Evolutionary conservation across 2,113 vertebrate species (phyloP), one percentile per base, ranked within the genome.

Genomic region (Platanista minor): DNA sequence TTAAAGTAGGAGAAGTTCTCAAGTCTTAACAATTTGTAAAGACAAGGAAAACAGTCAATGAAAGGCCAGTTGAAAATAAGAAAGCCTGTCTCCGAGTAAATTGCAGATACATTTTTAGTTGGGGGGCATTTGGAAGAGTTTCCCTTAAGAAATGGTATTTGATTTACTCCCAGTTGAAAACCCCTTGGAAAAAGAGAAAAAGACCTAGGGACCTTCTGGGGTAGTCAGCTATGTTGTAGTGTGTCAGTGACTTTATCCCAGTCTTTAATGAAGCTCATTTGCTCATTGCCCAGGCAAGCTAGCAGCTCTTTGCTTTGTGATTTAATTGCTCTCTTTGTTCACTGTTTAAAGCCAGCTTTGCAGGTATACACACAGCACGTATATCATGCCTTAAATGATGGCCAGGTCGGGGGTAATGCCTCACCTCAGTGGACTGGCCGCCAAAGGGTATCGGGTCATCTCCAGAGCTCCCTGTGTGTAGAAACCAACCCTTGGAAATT

Each of bases 251-350:
- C 54, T 81, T 82, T 91, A 93, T 62, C 41, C 69, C 9, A 2
- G 20, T 89, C 59, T 89, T 74, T 93, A 95, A 93, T 64, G 87
- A 97, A 80, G 36, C 36, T 83, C 61, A 9, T 96, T 92, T 97
- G 77, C 77, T 83, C 13, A 7, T 54, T 52, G 72, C 43, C 49
- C 89, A 95, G 83, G 61, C 49, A 84, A 91, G 54, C 71, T 14
- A 59, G 66, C 23, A 61, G 41, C 25, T 29, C 13, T 87, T 67
- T 71, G 46, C 72, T 83, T 96, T 9, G 13, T 78, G 57, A 72
- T 75, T 91, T 78, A 96, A 87, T 84, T 95, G 77, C 74, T 82
- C 87, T 77, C 46, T 86, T 64, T 80, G 62, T 67, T 94, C 71
- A 81, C 29, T 57, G 20, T 78, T 87, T 74, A 91, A 97, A 96